Evolutionary conservation across 1,140 invertebrate genomes (phyloP), one percentile per base, ranked within the genome.

Genomic region (Hylaeus anthracinus): DNA sequence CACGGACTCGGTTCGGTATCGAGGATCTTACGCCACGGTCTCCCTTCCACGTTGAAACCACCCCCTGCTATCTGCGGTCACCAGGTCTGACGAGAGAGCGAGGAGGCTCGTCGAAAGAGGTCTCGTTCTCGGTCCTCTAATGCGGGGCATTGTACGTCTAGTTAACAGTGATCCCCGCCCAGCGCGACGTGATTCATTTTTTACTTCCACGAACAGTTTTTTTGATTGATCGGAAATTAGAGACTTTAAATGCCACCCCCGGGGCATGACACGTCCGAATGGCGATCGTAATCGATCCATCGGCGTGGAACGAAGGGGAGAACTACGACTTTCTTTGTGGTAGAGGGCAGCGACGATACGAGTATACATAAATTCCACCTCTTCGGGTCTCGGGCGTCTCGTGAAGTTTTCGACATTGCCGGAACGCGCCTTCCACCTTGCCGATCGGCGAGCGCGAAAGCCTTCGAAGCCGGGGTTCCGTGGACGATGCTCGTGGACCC

Each of bases 171-270:
- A 83, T 88, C 90, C 26, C 26, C 91, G 88, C 88, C 90, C 91
- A 90, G 79, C 84, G 86, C 73, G 81, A 85, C 82, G 84, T 89
- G 86, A 90, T 90, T 91, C 87, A 90, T 92, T 91, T 88, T 89
- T 82, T 80, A 86, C 83, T 90, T 91, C 85, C 85, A 86, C 83
- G 86, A 90, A 88, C 88, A 90, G 88, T 90, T 91, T 85, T 26
- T 86, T 91, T 92, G 91, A 92, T 92, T 91, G 92, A 93, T 93
- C 91, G 90, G 87, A 92, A 93, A 93, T 93, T 93, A 92, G 91
- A 77, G 90, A 90, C 89, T 84, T 81, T 93, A 93, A 93, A 92
- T 91, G 88, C 89, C 92, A 84, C 87, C 89, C 26, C 88, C 86
- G 86, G 84, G 90, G 90, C 81, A 90, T 87, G 90, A 92, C 91